Evolutionary conservation across 2,113 vertebrate species (phyloP).

Genomic region (Globicephala melas): DNA sequence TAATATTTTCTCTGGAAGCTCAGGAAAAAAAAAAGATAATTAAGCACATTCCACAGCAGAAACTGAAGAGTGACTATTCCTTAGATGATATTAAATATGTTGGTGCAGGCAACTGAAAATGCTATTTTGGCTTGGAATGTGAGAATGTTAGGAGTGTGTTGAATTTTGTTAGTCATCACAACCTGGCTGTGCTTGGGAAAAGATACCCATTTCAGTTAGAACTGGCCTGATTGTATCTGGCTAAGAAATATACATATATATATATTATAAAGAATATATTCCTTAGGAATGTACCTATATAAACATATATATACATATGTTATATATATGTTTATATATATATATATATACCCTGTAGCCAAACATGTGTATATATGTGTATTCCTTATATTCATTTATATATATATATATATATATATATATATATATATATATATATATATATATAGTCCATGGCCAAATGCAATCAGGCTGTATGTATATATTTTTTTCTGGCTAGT

Average conservation of each 20-base stretch:
- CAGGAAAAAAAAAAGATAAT: not conserved
- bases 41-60: not conserved
- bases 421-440: too few species aligned
- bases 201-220: not conserved
- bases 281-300: not conserved
- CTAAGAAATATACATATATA: not conserved
- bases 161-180: not conserved
- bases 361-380: not conserved
- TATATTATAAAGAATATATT: not conserved
- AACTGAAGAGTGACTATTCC: not conserved
- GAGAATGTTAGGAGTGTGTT: not conserved
- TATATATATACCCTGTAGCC: not conserved
- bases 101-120: not conserved
- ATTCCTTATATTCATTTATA: not conserved
- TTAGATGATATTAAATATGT: slow-evolving; percentile 1
- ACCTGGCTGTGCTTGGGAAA: not conserved
- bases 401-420: too few species aligned
- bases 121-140: not conserved
- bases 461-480: not conserved
- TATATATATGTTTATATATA: too few species aligned
- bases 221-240: not conserved
- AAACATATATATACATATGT: too few species aligned
- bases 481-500: not conserved
- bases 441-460: not conserved
- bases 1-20: slow-evolving; percentile 40